phyloP scores from a whole-genome alignment of 1,140 invertebrate genomes.

The Glossosoma conforme region DNA sequence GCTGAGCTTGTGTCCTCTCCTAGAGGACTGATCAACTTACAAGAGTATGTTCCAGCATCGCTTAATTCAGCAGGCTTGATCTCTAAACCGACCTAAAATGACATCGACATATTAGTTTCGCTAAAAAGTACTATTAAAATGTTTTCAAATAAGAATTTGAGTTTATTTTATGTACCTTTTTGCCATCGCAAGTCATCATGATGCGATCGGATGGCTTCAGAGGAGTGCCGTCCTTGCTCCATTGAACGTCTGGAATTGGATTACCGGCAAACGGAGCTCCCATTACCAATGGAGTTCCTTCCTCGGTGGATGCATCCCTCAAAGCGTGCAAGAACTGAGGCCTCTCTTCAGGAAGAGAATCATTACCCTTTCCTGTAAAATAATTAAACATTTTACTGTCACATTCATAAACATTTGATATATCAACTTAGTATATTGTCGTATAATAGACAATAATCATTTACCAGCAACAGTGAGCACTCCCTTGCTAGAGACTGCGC shows the following conservation, averaged over 20 bases:
- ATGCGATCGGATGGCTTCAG: constrained; percentile 60
- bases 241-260: constrained; percentile 78
- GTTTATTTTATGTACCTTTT: constrained; percentile 50
- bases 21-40: constrained; percentile 67
- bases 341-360: constrained; percentile 61
- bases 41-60: constrained; percentile 75
- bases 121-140: neutral
- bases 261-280: constrained; percentile 74
- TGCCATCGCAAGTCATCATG: constrained; percentile 73
- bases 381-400: neutral
- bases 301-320: constrained; percentile 68
- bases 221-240: constrained; percentile 74
- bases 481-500: constrained; percentile 63
- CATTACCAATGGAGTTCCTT: constrained; percentile 64
- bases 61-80: constrained; percentile 64
- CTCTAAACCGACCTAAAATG: constrained; percentile 61
- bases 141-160: neutral
- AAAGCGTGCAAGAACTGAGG: constrained; percentile 71
- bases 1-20: constrained; percentile 66
- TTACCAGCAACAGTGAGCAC: constrained; percentile 58
- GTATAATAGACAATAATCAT: constrained; percentile 23
- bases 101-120: neutral
- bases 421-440: neutral
- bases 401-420: neutral
- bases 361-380: constrained; percentile 51